Evolutionary conservation across 2,113 vertebrate genomes (phyloP).

Genomic region (Oncorhynchus gorbuscha): DNA sequence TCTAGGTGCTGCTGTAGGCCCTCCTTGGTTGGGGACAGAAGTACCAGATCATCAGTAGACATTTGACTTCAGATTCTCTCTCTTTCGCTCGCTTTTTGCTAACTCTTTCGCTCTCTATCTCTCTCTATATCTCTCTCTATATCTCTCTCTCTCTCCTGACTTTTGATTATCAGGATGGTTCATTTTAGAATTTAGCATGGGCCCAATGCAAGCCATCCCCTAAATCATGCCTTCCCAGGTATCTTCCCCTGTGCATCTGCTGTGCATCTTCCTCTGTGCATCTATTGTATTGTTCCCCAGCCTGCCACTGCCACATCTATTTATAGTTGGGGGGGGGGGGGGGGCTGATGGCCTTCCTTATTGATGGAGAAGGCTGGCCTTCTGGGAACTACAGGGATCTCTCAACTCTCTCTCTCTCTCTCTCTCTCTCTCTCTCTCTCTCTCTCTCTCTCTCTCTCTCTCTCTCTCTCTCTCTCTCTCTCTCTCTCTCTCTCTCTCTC

Average conservation of each 20-base stretch:
- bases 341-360: conserved; percentile 50
- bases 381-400: conserved; percentile 44
- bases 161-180: too few species aligned
- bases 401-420: not conserved
- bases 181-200: not conserved
- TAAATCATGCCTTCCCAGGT: conserved; percentile 50
- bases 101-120: too few species aligned
- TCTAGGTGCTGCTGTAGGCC: too few species aligned
- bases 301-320: conserved; percentile 52
- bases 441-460: not conserved
- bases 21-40: too few species aligned
- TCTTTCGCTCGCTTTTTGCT: too few species aligned
- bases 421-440: too few species aligned
- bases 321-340: too few species aligned
- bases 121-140: too few species aligned
- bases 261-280: conserved; percentile 26
- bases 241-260: conserved; percentile 29
- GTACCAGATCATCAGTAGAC: too few species aligned
- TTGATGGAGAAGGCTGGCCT: conserved; percentile 58
- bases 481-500: not conserved
- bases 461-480: not conserved
- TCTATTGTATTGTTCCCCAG: conserved; percentile 24
- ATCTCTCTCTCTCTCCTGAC: too few species aligned
- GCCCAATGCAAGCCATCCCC: conserved; percentile 25
- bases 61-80: too few species aligned